Evolutionary conservation across 2,888 invertebrate species (phyloP).

Genomic region (Lucinisca nassula): DNA sequence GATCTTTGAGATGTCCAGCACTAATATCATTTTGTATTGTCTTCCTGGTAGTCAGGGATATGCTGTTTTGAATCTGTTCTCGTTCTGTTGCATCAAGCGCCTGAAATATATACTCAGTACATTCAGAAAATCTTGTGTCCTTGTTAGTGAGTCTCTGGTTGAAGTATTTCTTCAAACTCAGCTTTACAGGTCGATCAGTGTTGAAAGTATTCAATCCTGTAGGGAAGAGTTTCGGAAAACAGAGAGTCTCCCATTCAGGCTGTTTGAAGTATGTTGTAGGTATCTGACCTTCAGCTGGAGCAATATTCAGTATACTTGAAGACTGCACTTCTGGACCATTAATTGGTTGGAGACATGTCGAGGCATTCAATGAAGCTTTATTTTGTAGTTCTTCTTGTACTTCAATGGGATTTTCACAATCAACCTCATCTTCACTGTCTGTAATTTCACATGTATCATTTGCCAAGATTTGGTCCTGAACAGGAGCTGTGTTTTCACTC

Average conservation of each 20-base stretch:
- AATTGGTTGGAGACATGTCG: constrained; percentile 30
- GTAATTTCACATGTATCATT: too few relatives aligned
- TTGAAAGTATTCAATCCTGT: constrained; percentile 22
- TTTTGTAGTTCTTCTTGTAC: constrained; percentile 23
- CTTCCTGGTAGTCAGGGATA: constrained; percentile 44
- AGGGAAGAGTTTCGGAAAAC: constrained; percentile 46
- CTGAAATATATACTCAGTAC: constrained; percentile 48
- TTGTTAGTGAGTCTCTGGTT: constrained; percentile 34
- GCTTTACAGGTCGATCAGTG: neutral
- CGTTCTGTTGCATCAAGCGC: constrained; percentile 49
- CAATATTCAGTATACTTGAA: constrained; percentile 29
- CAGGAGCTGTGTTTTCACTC: too few relatives aligned
- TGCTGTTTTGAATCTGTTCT: constrained; percentile 27
- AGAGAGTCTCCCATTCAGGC: constrained; percentile 44
- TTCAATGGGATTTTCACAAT: constrained; percentile 42
- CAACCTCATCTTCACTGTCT: constrained; percentile 56
- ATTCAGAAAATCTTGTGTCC: constrained; percentile 53
- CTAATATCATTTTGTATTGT: constrained; percentile 24
- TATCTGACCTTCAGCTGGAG: constrained; percentile 51
- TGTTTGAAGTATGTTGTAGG: constrained; percentile 30
- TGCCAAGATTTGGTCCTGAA: too few relatives aligned
- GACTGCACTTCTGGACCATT: constrained; percentile 38
- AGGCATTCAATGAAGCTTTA: constrained; percentile 35
- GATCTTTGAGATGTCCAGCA: constrained; percentile 48
- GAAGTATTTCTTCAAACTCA: constrained; percentile 50